Percentiles rank a stretch among this genome's conserved stretches.
Evolutionary conservation across 2,888 invertebrate genomes (phyloP).

Genomic region (Thera obeliscata): DNA sequence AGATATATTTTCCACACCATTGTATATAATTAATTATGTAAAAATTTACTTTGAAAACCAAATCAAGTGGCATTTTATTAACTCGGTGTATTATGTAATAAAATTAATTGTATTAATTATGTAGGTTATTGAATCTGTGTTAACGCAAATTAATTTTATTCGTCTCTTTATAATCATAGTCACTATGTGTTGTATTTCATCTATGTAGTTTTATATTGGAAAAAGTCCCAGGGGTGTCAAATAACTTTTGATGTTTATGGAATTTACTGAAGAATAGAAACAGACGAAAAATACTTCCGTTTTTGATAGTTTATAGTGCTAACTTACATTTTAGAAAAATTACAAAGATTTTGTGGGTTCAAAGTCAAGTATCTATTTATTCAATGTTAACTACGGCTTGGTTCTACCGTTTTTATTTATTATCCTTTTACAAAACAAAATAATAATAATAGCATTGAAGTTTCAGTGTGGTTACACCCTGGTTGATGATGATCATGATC

Average conservation of each 20-base stretch:
- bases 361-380: no score
- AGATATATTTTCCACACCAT: slow-evolving; percentile 2
- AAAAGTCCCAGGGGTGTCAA: slow-evolving; percentile 7
- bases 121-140: slow-evolving; percentile 32
- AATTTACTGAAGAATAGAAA: no score
- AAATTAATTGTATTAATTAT: slow-evolving; percentile 14
- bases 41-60: slow-evolving; percentile 30
- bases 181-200: slow-evolving; percentile 28
- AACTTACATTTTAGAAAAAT: no score
- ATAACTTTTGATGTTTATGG: background rate
- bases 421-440: no score
- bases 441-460: no score
- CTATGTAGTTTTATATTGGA: slow-evolving; percentile 17
- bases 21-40: slow-evolving; percentile 30
- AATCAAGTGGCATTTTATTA: slow-evolving; percentile 27
- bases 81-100: slow-evolving; percentile 23
- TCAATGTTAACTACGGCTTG: no score
- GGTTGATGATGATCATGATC: no score
- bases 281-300: no score
- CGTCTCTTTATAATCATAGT: slow-evolving; percentile 12
- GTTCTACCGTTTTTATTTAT: no score
- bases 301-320: no score
- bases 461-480: no score
- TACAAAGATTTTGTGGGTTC: no score
- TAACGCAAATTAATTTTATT: slow-evolving; percentile 27